Evolutionary conservation across 2,113 vertebrate genomes (phyloP), one percentile per base, ranked within the genome.

Genomic region (Nansenia antarctica): DNA sequence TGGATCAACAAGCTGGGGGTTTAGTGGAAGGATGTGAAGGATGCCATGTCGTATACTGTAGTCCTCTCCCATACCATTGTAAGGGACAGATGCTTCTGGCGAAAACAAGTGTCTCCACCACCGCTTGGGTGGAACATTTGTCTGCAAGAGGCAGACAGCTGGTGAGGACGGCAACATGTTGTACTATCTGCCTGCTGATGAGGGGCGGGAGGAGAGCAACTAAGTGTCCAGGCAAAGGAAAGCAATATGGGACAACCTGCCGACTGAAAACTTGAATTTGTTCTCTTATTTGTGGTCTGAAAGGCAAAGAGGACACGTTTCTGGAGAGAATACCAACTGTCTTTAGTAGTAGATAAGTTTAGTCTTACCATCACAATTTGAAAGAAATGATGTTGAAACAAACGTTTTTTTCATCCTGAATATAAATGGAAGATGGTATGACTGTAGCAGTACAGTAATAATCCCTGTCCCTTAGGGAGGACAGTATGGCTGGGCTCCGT

Each of bases 1-100:
- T 32, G 30, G 31, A 52, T 72, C 35, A 49, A 12, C 24, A 34
- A 65, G 69, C 52, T 7, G 35, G 2, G n/a, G 54, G 52, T 76
- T 73, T 58, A 64, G 73, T n/a, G n/a, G n/a, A n/a, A n/a, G n/a
- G n/a, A n/a, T n/a, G n/a, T 53, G 65, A 73, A 20, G 58, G 58
- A 18, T 30, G 1, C n/a, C n/a, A n/a, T n/a, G n/a, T n/a, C n/a
- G n/a, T n/a, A n/a, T n/a, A n/a, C n/a, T n/a, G n/a, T 26, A 53
- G 49, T 29, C 18, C 20, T 6, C 18, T 34, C n/a, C 30, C 27
- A 34, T 22, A 12, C 57, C 18, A 2, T n/a, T 58, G 27, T 18
- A 2, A 20, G 22, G 27, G 1, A 22, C 55, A 58, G 18, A 35
- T 20, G 3, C 15, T 35, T 7, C 30, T 15, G 58, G 54, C 26